These are phyloP conservation scores for Andrena bicolor DNA, from an alignment of 2,888 invertebrate species.

Conservation along the genomic window DNA sequence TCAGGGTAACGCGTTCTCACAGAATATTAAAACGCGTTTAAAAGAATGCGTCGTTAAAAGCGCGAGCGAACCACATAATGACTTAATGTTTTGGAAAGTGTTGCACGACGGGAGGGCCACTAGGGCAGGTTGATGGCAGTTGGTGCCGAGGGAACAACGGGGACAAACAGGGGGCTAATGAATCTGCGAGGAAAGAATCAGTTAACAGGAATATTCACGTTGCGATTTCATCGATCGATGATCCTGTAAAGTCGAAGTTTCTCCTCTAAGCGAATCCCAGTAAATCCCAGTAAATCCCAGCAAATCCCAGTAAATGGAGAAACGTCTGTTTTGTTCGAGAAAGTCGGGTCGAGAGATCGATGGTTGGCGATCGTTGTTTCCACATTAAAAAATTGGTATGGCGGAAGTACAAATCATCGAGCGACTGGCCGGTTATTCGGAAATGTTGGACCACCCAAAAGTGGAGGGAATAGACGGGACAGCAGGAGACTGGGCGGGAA, in stretches of 20 bases:
- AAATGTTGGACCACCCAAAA: slow-evolving; percentile 71
- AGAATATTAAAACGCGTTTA: slow-evolving; percentile 63
- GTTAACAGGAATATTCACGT: slow-evolving; percentile 4
- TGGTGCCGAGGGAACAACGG: background rate
- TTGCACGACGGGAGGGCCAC: slow-evolving; percentile 2
- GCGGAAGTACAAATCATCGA: slow-evolving; percentile 82
- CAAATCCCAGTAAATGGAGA: background rate
- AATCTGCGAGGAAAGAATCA: background rate
- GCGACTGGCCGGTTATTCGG: slow-evolving; percentile 76
- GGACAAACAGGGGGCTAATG: background rate
- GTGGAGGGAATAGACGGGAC: slow-evolving; percentile 59
- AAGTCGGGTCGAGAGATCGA: slow-evolving; percentile 7
- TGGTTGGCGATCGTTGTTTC: slow-evolving; percentile 54
- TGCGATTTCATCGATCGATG: slow-evolving; percentile 1
- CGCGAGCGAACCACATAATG: slow-evolving; percentile 61
- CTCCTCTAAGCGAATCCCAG: background rate
- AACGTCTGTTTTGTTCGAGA: background rate
- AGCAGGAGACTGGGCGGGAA: slow-evolving; percentile 59
- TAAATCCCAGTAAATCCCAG: background rate
- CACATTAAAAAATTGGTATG: slow-evolving; percentile 81
- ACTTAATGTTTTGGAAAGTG: slow-evolving; percentile 46
- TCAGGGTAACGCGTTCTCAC: slow-evolving; percentile 57
- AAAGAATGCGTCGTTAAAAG: slow-evolving; percentile 71
- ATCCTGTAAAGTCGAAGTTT: background rate
- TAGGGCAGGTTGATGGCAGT: background rate